Percentiles rank a stretch among this genome's conserved stretches.
These are phyloP conservation scores for Agonum fuliginosum DNA, from an alignment of 2,888 invertebrate genomes.

Conservation along the genomic window DNA sequence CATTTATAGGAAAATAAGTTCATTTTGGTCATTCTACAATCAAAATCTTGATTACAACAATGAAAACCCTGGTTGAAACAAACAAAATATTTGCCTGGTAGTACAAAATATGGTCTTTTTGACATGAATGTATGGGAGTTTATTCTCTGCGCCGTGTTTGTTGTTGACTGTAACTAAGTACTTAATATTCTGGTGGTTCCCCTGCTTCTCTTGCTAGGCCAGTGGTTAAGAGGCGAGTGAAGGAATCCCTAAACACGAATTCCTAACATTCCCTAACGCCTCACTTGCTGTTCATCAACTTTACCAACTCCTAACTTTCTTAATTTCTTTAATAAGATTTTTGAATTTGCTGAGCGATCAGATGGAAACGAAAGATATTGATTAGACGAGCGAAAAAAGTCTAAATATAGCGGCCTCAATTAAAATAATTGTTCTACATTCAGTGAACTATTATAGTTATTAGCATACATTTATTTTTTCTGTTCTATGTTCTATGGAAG, in stretches of 20 bases:
- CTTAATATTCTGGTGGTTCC: conserved; percentile 23
- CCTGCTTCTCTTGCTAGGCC: not conserved
- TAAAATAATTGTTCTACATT: conserved; percentile 33
- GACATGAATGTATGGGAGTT: too few relatives aligned
- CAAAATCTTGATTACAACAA: too few relatives aligned
- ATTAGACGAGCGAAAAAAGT: not conserved
- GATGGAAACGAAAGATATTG: conserved; percentile 1
- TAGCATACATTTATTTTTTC: conserved; percentile 51
- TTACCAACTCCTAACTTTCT: conserved; percentile 7
- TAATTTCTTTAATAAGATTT: conserved; percentile 40
- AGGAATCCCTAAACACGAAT: conserved; percentile 30
- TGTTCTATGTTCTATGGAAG: conserved; percentile 3
- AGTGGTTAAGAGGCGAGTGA: conserved; percentile 7
- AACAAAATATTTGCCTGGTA: too few relatives aligned
- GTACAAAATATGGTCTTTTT: too few relatives aligned
- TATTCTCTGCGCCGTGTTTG: too few relatives aligned
- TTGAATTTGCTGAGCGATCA: conserved; percentile 9
- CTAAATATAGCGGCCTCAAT: conserved; percentile 10
- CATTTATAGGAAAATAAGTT: too few relatives aligned
- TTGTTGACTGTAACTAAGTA: too few relatives aligned
- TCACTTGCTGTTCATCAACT: conserved; percentile 21
- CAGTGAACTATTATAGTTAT: conserved; percentile 45
- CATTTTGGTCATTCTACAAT: too few relatives aligned
- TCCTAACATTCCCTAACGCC: conserved; percentile 15
- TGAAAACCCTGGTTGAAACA: too few relatives aligned